Base-by-base conservation (phyloP, 2,113 vertebrate species). In the Formicarius rufipectus region DNA sequence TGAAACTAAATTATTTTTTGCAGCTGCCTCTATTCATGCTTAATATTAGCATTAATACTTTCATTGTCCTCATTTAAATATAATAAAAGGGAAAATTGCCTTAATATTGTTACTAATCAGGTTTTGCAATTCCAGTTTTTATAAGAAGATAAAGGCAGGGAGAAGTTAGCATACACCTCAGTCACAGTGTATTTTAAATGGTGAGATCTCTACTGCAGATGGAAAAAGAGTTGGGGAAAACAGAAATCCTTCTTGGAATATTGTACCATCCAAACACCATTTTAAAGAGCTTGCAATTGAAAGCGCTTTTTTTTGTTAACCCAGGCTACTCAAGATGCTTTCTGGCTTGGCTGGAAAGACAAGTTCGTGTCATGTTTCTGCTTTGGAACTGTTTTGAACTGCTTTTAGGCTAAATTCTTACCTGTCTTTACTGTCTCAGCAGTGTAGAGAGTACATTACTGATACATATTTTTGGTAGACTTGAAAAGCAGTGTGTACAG, bases 51-150 rank as follows among this genome's bases (percentile, higher is more conserved):
- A 49, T 86, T 78, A 86, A 72, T 8, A 4, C 44, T 87, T 93
- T 74, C 24, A 42, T 92, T 96, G 95, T 84, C 40, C 44, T 94
- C 31, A 64, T 92, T 92, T 96, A 79, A 90, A 90, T 89, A 45
- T 62, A 90, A 53, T 72, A 71, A 89, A 84, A 78, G 50, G 22
- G 49, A 86, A 89, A 77, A 81, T 22, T 84, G 56, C 18, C 50
- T 78, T 89, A 84, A 87, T 96, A 66, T 7, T 87, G 68, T 81
- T 89, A 79, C 66, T 92, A 78, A 53, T 87, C 62, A 45, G n/a
- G 52, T 89, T 81, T 90, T 95, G 85, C 85, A 75, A 4, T 93
- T 89, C 47, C 37, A 39, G 33, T 63, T 80, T 94, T 78, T 59
- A 12, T 49, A 49, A 39, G 52, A 60, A 0, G 25, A 76, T 55